A percentile compares a stretch with the other conserved stretches of the same genome.
Conservation (phyloP, 2,797 vertebrate genomes). For the Enteromius afrohamiltoni region DNA sequence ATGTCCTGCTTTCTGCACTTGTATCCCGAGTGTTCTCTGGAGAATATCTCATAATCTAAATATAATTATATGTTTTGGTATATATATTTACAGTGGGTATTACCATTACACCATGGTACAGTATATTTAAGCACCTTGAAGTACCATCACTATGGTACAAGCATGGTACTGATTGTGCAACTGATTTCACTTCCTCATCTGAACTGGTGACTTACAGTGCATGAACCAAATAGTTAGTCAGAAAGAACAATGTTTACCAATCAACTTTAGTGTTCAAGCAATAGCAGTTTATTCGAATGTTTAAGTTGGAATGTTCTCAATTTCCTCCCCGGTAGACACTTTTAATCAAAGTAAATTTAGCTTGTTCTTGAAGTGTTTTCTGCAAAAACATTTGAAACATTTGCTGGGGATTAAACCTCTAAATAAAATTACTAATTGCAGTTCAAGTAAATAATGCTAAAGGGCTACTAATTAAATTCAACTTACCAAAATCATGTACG, state of each 20-base stretch:
- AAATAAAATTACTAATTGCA: neutral
- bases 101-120: neutral
- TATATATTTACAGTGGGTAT: neutral
- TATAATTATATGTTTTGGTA: neutral
- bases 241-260: neutral
- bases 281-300: neutral
- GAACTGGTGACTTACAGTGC: neutral
- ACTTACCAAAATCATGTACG: neutral
- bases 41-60: neutral
- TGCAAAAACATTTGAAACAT: neutral
- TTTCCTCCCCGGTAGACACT: neutral
- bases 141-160: neutral
- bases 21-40: neutral
- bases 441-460: neutral
- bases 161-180: neutral
- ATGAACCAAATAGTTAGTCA: neutral
- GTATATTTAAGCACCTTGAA: neutral
- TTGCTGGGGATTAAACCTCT: neutral
- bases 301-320: neutral
- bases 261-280: neutral
- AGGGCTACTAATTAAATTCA: neutral
- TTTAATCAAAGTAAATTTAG: slow-evolving; percentile 3
- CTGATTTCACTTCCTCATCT: neutral
- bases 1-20: neutral
- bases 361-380: neutral